phyloP scores from a whole-genome alignment of 2,113 vertebrate species.

The Seriola aureovittata region DNA sequence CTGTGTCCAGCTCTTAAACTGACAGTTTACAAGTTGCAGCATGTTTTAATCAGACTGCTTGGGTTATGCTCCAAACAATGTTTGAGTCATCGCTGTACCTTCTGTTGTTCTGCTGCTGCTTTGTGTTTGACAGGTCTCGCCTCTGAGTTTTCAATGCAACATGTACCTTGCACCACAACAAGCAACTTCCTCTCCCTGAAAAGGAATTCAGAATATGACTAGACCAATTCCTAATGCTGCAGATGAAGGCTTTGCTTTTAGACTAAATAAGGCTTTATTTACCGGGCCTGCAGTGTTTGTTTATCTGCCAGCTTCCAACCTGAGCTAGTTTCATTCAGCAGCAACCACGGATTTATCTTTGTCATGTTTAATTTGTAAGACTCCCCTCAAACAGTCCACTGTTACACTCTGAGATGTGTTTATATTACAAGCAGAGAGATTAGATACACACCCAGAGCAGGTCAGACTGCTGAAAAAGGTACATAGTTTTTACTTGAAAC shows the following conservation, averaged over 20 bases:
- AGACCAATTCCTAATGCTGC: neutral
- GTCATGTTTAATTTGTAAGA: constrained; percentile 9
- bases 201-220: constrained; percentile 51
- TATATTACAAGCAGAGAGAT: neutral
- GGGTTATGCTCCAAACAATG: neutral
- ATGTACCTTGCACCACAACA: neutral
- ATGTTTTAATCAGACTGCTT: constrained; percentile 1
- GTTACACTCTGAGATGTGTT: constrained; percentile 3
- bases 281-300: constrained; percentile 25
- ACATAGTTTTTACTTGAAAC: neutral
- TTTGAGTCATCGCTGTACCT: neutral
- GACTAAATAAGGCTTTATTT: neutral
- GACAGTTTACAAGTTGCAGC: neutral
- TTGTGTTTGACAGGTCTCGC: constrained; percentile 2
- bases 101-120: neutral
- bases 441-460: neutral
- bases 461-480: neutral
- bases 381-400: neutral
- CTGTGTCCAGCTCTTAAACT: neutral
- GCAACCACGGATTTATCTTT: constrained; percentile 4
- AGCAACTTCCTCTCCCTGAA: constrained; percentile 43
- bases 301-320: constrained; percentile 29
- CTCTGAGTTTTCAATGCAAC: constrained; percentile 19
- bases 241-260: constrained; percentile 20
- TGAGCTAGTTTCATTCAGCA: constrained; percentile 8